Percentiles rank a stretch among this genome's conserved stretches.
phyloP scores from a whole-genome alignment of 2,888 invertebrate species.

The Drosophila phalerata region DNA sequence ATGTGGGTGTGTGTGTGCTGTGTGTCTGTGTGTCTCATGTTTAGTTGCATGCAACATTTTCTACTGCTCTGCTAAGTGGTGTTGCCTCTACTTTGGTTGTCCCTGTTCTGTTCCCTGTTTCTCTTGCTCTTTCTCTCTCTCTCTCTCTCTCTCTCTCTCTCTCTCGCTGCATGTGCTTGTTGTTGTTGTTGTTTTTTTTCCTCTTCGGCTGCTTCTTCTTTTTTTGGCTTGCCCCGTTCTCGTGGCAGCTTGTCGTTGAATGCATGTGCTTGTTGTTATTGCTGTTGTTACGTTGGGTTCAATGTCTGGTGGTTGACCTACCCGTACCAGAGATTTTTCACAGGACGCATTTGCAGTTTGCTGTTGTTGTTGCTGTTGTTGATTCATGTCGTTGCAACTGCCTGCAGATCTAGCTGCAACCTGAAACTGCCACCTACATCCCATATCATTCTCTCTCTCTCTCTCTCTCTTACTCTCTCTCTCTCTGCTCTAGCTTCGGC shows the following conservation, averaged over 20 bases:
- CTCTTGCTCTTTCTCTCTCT: background rate
- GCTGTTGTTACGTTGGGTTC: conserved; percentile 66
- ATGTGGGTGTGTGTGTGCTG: conserved; percentile 12
- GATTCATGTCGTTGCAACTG: conserved; percentile 57
- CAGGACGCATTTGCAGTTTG: conserved; percentile 56
- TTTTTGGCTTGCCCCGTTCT: conserved; percentile 22
- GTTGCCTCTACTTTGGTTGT: conserved; percentile 7
- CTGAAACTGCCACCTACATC: conserved; percentile 15
- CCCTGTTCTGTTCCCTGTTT: conserved; percentile 15
- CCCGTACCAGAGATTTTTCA: conserved; percentile 72
- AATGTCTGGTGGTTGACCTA: conserved; percentile 84
- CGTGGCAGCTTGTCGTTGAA: conserved; percentile 44
- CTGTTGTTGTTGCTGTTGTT: conserved; percentile 63
- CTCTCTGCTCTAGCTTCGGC: background rate
- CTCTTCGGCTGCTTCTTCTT: conserved; percentile 3
- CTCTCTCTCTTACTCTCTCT: background rate
- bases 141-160: background rate
- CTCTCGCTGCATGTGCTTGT: no score
- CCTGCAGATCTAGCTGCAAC: conserved; percentile 22
- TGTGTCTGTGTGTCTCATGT: conserved; percentile 7
- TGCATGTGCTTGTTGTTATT: conserved; percentile 34
- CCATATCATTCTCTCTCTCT: background rate
- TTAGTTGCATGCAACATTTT: conserved; percentile 46
- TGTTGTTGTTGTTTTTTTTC: background rate
- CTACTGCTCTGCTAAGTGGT: conserved; percentile 21